Percentiles rank a stretch among this genome's conserved stretches.
Evolutionary conservation across 2,888 invertebrate genomes (phyloP).

Genomic region (Caenorhabditis sp.): DNA sequence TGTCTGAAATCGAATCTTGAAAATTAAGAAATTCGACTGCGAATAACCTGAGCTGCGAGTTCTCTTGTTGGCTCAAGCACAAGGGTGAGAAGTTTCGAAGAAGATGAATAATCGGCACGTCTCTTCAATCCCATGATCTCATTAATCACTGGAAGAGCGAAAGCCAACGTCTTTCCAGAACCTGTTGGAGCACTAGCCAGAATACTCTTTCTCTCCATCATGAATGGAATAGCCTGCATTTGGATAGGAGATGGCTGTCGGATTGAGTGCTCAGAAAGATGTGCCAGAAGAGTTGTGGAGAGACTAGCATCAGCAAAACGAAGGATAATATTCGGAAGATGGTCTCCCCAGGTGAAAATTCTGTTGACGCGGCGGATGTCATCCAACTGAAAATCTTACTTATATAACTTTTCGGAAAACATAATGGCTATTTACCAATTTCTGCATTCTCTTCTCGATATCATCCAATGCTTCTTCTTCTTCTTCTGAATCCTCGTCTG

Average conservation of each 20-base stretch:
- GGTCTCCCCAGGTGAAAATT: conserved; percentile 81
- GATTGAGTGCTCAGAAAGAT: conserved; percentile 65
- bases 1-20: conserved; percentile 40
- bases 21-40: no score
- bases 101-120: conserved; percentile 82
- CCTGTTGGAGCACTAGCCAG: conserved; percentile 96
- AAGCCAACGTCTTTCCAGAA: conserved; percentile 97
- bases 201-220: conserved; percentile 88
- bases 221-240: conserved; percentile 93
- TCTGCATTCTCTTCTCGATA: conserved; percentile 48
- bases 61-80: conserved; percentile 95
- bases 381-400: conserved; percentile 39
- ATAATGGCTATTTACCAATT: conserved; percentile 30
- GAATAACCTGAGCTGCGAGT: conserved; percentile 89
- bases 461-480: conserved; percentile 26
- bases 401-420: background rate
- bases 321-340: conserved; percentile 79
- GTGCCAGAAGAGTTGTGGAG: conserved; percentile 50
- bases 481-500: conserved; percentile 34
- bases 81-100: conserved; percentile 87
- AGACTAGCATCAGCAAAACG: conserved; percentile 74
- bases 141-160: conserved; percentile 92
- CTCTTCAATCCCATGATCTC: conserved; percentile 85
- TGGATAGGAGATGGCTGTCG: conserved; percentile 91
- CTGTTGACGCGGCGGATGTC: conserved; percentile 70